These are phyloP conservation scores for Strigamia transsilvanica DNA, from an alignment of 2,888 invertebrate genomes.

Conservation along the genomic window DNA sequence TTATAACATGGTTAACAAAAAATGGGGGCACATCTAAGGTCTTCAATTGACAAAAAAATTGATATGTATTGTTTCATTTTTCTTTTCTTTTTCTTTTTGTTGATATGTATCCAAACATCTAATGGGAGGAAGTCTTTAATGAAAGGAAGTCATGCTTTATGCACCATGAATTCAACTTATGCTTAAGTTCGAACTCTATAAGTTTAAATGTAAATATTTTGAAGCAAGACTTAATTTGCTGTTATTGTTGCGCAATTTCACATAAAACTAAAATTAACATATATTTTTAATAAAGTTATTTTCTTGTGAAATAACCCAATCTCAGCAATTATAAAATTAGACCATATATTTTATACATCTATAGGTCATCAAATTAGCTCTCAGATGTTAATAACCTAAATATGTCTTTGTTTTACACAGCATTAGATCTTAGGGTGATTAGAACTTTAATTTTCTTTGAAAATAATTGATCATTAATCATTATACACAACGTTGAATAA, in stretches of 20 bases:
- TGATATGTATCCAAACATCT: not conserved
- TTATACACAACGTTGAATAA: not conserved
- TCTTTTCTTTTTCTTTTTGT: not conserved
- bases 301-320: not conserved
- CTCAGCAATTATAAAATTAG: constrained; percentile 29
- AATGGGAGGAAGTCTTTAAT: constrained; percentile 31
- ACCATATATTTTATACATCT: not conserved
- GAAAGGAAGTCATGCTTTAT: constrained; percentile 37
- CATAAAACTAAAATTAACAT: not conserved
- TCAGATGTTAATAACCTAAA: constrained; percentile 20
- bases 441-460: not conserved
- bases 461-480: not conserved
- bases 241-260: not conserved
- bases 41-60: not conserved
- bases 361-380: constrained; percentile 20
- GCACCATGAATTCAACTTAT: not conserved
- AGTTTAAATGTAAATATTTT: not conserved
- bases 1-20: not conserved
- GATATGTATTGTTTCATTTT: constrained; percentile 3
- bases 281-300: not conserved
- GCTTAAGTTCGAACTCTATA: not conserved
- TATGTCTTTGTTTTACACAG: constrained; percentile 17
- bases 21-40: constrained; percentile 14
- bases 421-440: not conserved
- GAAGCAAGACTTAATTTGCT: not conserved